These are phyloP conservation scores for Eumerus sabulonum DNA, from an alignment of 2,888 invertebrate genomes.

Conservation along the genomic window DNA sequence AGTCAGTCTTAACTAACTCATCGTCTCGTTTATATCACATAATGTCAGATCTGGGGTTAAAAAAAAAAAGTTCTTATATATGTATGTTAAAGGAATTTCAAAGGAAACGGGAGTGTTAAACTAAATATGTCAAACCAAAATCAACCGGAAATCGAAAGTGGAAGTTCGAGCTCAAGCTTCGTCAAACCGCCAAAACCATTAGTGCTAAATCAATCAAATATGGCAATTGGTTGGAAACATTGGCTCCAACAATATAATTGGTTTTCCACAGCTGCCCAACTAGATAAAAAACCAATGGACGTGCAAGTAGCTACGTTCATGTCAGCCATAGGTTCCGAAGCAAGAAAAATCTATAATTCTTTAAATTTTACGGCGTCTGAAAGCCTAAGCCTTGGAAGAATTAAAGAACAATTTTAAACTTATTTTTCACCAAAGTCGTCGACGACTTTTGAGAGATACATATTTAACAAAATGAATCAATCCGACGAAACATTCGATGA, in stretches of 20 bases:
- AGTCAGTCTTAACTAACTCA: constrained; percentile 1
- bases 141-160: neutral
- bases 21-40: neutral
- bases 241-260: constrained; percentile 8
- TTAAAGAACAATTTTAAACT: no score
- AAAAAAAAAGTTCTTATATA: neutral
- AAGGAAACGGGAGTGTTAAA: neutral
- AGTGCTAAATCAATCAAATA: neutral
- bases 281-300: no score
- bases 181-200: constrained; percentile 6
- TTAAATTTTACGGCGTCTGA: no score
- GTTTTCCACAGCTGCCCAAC: constrained; percentile 1
- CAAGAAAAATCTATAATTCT: no score
- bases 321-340: no score
- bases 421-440: no score
- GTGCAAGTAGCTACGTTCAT: no score
- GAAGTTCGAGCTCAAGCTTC: neutral
- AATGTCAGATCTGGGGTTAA: neutral
- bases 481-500: no score
- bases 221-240: constrained; percentile 1
- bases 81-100: neutral
- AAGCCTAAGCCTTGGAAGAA: no score
- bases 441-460: neutral
- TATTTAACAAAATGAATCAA: no score
- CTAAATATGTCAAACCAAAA: neutral